A percentile compares a stretch with the other conserved stretches of the same genome.
Conservation (phyloP, 2,113 vertebrate species). For the Eurystomus gularis region DNA sequence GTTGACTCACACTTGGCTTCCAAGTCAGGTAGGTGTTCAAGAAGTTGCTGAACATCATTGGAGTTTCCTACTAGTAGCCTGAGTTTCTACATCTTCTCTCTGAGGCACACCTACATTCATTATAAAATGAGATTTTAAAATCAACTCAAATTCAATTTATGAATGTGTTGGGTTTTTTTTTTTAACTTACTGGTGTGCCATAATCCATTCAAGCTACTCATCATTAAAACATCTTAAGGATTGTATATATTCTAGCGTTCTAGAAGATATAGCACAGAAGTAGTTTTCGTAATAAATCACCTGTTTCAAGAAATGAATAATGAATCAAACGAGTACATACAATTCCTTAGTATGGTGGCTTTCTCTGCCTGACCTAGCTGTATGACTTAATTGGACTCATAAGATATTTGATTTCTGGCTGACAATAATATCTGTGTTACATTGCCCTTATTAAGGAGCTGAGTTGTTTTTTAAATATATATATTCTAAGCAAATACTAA, state of each 20-base stretch:
- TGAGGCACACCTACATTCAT: not conserved
- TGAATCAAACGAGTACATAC: not conserved
- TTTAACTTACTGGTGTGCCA: not conserved
- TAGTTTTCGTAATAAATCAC: not conserved
- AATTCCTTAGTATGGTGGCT: not conserved
- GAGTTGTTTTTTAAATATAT: not conserved
- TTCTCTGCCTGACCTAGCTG: not conserved
- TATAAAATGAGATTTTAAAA: not conserved
- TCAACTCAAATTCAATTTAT: not conserved
- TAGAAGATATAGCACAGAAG: not conserved
- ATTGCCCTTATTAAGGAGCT: not conserved
- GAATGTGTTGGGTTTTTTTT: not conserved
- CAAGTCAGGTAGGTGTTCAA: not conserved
- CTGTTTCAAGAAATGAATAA: not conserved
- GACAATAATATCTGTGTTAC: not conserved
- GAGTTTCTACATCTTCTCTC: not conserved
- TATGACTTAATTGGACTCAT: not conserved
- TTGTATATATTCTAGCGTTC: not conserved
- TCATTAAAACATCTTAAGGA: not conserved
- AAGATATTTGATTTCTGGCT: not conserved
- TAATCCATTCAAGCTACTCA: not conserved
- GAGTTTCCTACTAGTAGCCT: not conserved
- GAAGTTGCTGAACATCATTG: not conserved
- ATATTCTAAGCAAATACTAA: not conserved
- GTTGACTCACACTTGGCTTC: not conserved